Evolutionary conservation across 1,140 invertebrate species (phyloP).

Genomic region (Eueides isabella): DNA sequence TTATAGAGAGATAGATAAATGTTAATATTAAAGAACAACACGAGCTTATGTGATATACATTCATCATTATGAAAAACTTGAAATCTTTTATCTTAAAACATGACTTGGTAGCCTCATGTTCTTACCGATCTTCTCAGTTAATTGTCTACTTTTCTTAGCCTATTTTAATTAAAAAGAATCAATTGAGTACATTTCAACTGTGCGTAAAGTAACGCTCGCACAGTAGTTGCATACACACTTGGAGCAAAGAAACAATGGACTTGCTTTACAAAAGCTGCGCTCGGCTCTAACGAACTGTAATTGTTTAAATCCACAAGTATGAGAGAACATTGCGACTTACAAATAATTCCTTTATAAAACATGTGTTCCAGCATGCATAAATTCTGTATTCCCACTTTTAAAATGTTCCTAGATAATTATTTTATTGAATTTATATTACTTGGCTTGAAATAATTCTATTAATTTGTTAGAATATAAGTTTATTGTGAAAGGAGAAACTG

Average conservation of each 20-base stretch:
- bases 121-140: too few relatives aligned
- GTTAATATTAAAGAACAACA: too few relatives aligned
- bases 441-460: too few relatives aligned
- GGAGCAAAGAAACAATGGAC: slow-evolving; percentile 52
- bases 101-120: too few relatives aligned
- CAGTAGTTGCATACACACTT: neutral
- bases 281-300: slow-evolving; percentile 63
- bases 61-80: too few relatives aligned
- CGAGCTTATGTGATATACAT: too few relatives aligned
- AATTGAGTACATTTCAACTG: neutral
- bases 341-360: slow-evolving; percentile 52
- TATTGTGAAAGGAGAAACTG: too few relatives aligned
- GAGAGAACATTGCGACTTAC: slow-evolving; percentile 50
- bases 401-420: neutral
- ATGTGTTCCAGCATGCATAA: slow-evolving; percentile 24
- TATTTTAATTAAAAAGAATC: neutral
- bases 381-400: slow-evolving; percentile 8
- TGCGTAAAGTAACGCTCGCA: slow-evolving; percentile 14
- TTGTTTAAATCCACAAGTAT: slow-evolving; percentile 69
- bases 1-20: too few relatives aligned
- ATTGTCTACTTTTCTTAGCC: neutral
- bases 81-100: too few relatives aligned
- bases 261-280: slow-evolving; percentile 57
- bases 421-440: neutral
- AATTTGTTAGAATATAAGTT: too few relatives aligned